Conservation (phyloP, 2,797 vertebrate species). For the Sebastolobus altivelis region DNA sequence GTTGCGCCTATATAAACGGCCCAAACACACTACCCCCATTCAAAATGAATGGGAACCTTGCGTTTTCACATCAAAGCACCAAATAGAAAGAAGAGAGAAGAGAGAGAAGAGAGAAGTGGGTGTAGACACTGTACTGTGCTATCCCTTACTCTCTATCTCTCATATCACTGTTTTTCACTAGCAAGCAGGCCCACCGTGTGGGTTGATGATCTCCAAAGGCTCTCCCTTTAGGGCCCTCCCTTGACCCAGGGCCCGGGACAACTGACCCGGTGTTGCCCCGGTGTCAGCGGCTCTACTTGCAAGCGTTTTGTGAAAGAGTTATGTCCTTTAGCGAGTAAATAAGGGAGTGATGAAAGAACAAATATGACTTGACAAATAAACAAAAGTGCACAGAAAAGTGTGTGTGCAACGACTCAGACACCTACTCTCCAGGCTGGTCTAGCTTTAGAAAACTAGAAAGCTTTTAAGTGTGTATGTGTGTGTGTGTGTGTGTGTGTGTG, state of each 20-base stretch:
- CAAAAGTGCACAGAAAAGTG: conserved; percentile 4
- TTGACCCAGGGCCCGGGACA: neutral
- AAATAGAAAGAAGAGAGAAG: neutral
- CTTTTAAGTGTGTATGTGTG: neutral
- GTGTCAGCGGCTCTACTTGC: neutral
- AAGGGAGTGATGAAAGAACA: neutral
- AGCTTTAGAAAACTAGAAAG: conserved; percentile 2
- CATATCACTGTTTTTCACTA: neutral
- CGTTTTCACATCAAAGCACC: neutral
- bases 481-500: no score
- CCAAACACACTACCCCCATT: no score
- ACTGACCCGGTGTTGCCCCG: neutral
- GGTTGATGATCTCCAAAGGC: neutral
- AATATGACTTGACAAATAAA: conserved; percentile 19
- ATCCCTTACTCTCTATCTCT: neutral
- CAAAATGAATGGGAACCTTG: no score
- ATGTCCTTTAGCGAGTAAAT: neutral
- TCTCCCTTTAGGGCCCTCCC: neutral
- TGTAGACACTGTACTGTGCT: neutral
- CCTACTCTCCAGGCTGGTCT: neutral
- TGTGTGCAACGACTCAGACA: neutral
- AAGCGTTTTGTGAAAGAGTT: neutral
- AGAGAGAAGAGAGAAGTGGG: neutral
- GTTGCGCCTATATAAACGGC: no score
- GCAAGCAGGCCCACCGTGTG: neutral